Evolutionary conservation across 2,888 invertebrate genomes (phyloP), one percentile per base, ranked within the genome.

Genomic region (Aleiodes alternator): DNA sequence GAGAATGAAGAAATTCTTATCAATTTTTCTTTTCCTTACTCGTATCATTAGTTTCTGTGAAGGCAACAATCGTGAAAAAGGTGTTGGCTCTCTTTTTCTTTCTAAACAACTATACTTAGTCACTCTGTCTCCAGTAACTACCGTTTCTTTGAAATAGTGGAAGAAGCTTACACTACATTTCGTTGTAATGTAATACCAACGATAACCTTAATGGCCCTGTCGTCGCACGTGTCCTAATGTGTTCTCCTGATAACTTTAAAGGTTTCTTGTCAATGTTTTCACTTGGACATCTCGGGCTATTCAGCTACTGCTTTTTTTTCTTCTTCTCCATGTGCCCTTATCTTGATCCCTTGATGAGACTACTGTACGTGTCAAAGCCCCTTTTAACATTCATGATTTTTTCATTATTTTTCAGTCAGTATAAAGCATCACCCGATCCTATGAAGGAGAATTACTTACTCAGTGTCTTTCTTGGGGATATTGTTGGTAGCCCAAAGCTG

Each of bases 381-480:
- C 43, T 34, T 23, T 70, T 48, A 38, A 70, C 11, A 56, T 16
- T 0, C 75, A 68, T 68, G 56, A 68, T 77, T 59, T 77, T 31
- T n/a, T 53, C 48, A 72, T 76, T 79, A 4, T 73, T 72, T 88
- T 85, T 50, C 92, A 96, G 96, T 84, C 94, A 94, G 85, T 96
- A 96, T 92, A 95, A 95, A 90, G 91, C 92, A 72, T 95, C 95
- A 68, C 92, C 94, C 51, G 94, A 94, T 78, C 83, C 81, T 70
- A 85, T 85, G 86, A 90, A 96, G 89, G 95, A 96, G 90, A 94
- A 94, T 90, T 96, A 96, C 89, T 91, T 96, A 51, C 92, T 96
- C 80, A 96, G 96, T 87, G 95, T 96, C 78, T 96, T 96, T 90
- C 91, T 96, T 75, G 96, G 96, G 38, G 95, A 96, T 90, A 95